Evolutionary conservation across 2,797 vertebrate genomes (phyloP).

Genomic region (Anniella stebbinsi): DNA sequence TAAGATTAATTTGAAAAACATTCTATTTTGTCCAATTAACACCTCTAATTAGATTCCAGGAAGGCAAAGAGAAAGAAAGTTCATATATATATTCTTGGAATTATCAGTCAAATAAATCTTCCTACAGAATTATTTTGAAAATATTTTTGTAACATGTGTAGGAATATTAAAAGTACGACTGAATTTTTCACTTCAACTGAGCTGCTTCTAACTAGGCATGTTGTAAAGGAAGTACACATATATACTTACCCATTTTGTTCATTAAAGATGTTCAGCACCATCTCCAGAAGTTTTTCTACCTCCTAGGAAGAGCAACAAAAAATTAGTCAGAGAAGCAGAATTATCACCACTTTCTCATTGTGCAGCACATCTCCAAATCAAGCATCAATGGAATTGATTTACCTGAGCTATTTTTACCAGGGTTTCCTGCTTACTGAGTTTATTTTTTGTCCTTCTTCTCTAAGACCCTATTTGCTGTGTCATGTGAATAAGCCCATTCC

Average conservation of each 20-base stretch:
- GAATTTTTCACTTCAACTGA: neutral
- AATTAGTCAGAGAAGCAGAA: neutral
- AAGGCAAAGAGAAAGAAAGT: too few species aligned
- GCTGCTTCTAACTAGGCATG: neutral
- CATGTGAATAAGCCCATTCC: too few species aligned
- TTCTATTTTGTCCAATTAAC: neutral
- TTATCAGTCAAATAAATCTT: neutral
- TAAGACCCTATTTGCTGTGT: too few species aligned
- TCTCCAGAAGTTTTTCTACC: constrained; percentile 8
- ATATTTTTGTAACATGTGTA: neutral
- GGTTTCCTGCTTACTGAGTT: neutral
- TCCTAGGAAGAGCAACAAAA: constrained; percentile 43
- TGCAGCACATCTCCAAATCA: neutral
- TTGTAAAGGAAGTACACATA: neutral
- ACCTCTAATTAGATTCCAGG: neutral
- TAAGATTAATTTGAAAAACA: neutral
- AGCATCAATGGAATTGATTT: neutral
- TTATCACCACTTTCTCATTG: neutral
- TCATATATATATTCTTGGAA: neutral
- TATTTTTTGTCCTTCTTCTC: too few species aligned
- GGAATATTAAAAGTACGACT: neutral
- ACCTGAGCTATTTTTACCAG: neutral
- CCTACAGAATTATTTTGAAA: neutral
- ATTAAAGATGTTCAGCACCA: constrained; percentile 33
- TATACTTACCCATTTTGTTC: constrained; percentile 63